Base-by-base conservation (phyloP, 2,888 invertebrate genomes). In the Netelia virgata region DNA sequence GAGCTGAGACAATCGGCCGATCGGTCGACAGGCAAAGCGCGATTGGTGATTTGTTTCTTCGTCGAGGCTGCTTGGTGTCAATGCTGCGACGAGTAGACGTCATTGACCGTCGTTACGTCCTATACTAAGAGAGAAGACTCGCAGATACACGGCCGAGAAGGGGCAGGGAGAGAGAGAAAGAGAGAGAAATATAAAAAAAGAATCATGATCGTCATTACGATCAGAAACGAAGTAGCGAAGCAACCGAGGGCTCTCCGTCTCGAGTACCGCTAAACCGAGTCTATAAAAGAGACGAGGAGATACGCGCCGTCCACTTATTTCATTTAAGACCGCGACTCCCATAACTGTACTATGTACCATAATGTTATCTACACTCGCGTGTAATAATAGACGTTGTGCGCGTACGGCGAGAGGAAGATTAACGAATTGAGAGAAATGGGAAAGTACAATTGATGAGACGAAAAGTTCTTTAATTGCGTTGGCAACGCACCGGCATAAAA, bases 251-350 rank as follows among this genome's bases (percentile, higher is more conserved):
- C 53, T 11, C 63, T 14, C 5, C 63, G 74, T 83, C 83, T 83
- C 83, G 78, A 83, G 82, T 20, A 63, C 68, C 61, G 74, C 36
- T 28, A 72, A 59, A 28, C 23, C 61, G 59, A 23, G 11, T 16
- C 23, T 50, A 43, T 75, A 66, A 76, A 53, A 47, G 63, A 66
- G 64, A 57, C 23, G 63, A 78, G 73, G 68, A 83, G 78, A 78
- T 83, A 83, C 82, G 78, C 73, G 69, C 73, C 59, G 69, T 74
- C 78, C 83, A 83, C 78, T 83, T 83, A 78, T 83, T 55, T 57
- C 74, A 83, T 78, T 74, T 63, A 68, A 69, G 50, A 77, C 77
- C 57, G 41, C 59, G 61, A 20, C 68, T 63, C 57, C 43, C 23
- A 55, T 36, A 66, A 55, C 9, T 18, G 55, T 36, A 23, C 16